These are phyloP conservation scores for Limnephilus marmoratus DNA, from an alignment of 2,888 invertebrate species.

Conservation along the genomic window DNA sequence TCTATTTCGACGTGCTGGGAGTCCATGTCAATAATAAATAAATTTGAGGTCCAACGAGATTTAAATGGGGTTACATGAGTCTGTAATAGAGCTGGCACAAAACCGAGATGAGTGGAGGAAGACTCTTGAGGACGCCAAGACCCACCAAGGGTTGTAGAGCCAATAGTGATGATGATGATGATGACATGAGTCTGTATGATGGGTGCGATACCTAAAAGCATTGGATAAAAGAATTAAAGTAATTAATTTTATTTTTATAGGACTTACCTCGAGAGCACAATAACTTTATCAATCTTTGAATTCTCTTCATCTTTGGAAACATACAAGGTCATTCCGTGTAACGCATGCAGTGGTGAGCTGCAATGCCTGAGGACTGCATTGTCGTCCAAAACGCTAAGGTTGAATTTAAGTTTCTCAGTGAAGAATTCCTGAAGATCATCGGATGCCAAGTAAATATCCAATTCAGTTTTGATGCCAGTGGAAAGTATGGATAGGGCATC, in stretches of 20 bases:
- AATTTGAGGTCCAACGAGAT: too few relatives aligned
- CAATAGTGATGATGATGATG: too few relatives aligned
- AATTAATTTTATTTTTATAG: neutral
- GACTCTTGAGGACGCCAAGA: too few relatives aligned
- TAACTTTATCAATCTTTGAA: constrained; percentile 33
- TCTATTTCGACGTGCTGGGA: too few relatives aligned
- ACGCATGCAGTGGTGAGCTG: constrained; percentile 54
- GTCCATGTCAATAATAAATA: too few relatives aligned
- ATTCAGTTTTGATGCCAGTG: constrained; percentile 46
- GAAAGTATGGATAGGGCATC: constrained; percentile 57
- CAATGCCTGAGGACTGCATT: constrained; percentile 50
- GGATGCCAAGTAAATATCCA: constrained; percentile 48
- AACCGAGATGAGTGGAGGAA: too few relatives aligned
- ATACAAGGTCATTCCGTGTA: constrained; percentile 57
- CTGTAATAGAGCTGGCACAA: too few relatives aligned
- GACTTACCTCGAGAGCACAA: constrained; percentile 46
- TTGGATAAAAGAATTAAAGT: too few relatives aligned
- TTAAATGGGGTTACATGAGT: too few relatives aligned
- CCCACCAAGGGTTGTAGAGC: too few relatives aligned
- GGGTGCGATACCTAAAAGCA: too few relatives aligned
- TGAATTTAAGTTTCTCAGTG: constrained; percentile 56
- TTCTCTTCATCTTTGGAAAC: neutral
- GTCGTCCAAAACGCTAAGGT: neutral
- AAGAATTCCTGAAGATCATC: constrained; percentile 51
- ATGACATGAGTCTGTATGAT: too few relatives aligned